Base-by-base conservation (phyloP, 64 coral and sea anemone species). In the Actinia tenebrosa region DNA sequence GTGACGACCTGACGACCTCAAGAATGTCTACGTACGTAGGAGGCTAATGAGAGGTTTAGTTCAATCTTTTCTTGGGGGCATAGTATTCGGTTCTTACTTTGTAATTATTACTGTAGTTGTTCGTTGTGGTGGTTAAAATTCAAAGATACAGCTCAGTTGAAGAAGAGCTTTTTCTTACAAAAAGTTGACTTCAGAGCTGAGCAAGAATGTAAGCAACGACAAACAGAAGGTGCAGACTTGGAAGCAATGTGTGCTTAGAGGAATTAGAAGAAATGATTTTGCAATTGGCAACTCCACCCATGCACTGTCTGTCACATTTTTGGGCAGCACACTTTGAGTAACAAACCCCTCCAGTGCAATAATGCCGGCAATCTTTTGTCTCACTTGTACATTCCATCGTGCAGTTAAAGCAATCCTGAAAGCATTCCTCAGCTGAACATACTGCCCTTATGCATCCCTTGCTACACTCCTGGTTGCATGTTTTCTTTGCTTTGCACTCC, bases 331-430 rank as follows among this genome's bases (percentile, higher is more conserved):
- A 81, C 3, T 50, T 81, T 20, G 79, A 81, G 16, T 50, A 22
- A 81, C 79, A 81, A 22, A 50, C 44, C 44, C 79, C 79, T 81
- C 79, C 79, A 50, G 7, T 17, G 27, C 79, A 81, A 22, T 10
- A 3, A 6, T 81, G 79, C 17, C 16, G 6, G 16, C 79, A 81
- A 9, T 16, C 3, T 50, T 81, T 53, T 53, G 50, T n/a, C 45
- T 81, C 79, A 53, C 79, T 81, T 16, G 79, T 81, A 50, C 79
- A 81, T 53, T 81, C 79, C 79, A 81, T 81, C 22, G 79, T 81
- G 79, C 79, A 81, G 50, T 81, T 81, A 10, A 3, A 18, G 13
- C 79, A 81, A 0, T 45, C 16, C 20, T 81, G 79, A 81, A 3
- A 22, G 16, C 79, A 81, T 14, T 81, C 15, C 4, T 6, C 2